Base-by-base conservation (phyloP, 2,113 vertebrate species). In the Sardina pilchardus region DNA sequence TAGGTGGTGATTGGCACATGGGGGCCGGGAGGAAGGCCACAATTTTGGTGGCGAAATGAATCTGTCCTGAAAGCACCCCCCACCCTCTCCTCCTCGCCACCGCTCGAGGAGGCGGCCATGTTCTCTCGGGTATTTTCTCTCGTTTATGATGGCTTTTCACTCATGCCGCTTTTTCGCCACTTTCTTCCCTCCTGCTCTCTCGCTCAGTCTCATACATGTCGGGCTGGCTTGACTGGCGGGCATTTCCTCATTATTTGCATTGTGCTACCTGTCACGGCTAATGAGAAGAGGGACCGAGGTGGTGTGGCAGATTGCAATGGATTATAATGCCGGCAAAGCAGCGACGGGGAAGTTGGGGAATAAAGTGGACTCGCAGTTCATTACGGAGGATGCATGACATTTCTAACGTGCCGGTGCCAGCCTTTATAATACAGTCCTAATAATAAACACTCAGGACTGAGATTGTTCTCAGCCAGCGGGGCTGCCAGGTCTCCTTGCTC, bases 231-330 rank as follows among this genome's bases (percentile, higher is more conserved):
- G 94, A 94, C 93, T 95, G 90, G 92, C 90, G 90, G 94, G 93
- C 93, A 94, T 91, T 93, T 93, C 87, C 95, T 95, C 94, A 95
- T 95, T 95, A 96, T 95, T 94, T 92, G 92, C 91, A 95, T 94
- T 94, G 92, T 94, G 93, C 94, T 93, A 93, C 93, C 92, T 95
- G 95, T 92, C 94, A 94, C 86, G 88, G 93, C 93, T 95, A 96
- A 95, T 95, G 94, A 95, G 94, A 89, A 88, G 90, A 93, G 94
- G 93, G 94, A 95, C 92, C 90, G 45, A 17, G 91, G 88, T 89
- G 89, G 89, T 83, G 89, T 92, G 92, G 93, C 91, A 92, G 90
- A 92, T 89, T 87, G 81, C 89, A 90, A 90, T 94, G 93, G 94
- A 96, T 95, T 95, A 95, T 95, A 95, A 95, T 95, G 94, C 90